Conservation (phyloP, 2,888 invertebrate genomes). For the Tenthredo amoena region DNA sequence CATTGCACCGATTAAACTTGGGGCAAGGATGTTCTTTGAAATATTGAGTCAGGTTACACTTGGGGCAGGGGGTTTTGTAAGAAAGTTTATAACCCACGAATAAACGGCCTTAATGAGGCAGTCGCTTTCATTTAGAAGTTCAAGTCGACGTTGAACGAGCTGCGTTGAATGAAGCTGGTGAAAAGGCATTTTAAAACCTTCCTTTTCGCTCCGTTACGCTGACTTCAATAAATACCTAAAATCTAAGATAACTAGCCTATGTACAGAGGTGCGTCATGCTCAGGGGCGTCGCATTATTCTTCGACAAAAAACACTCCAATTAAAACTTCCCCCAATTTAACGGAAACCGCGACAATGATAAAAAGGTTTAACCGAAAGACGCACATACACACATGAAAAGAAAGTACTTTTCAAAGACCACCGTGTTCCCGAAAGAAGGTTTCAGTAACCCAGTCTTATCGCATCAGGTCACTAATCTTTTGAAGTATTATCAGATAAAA, state of each 20-base stretch:
- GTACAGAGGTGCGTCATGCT: not conserved
- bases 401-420: not conserved
- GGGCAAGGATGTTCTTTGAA: not conserved
- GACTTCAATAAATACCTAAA: constrained; percentile 7
- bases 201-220: constrained; percentile 3
- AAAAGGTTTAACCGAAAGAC: not conserved
- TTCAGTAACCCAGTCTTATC: not conserved
- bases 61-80: constrained; percentile 1
- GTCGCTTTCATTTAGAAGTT: constrained; percentile 24
- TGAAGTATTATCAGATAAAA: not conserved
- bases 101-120: constrained; percentile 36
- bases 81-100: constrained; percentile 31
- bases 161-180: not conserved
- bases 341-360: not conserved
- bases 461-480: not conserved
- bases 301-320: not conserved
- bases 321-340: not conserved
- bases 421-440: not conserved
- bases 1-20: not conserved
- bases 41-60: not conserved
- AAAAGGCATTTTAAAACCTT: constrained; percentile 28
- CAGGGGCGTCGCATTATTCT: not conserved
- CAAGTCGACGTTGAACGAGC: constrained; percentile 33
- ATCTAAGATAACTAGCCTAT: constrained; percentile 1
- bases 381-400: not conserved